Evolutionary conservation across 37 sponge, comb jelly and placozoan genomes (phyloP), one percentile per base, ranked within the genome.

Genomic region (Cliona cf. orientalis): DNA sequence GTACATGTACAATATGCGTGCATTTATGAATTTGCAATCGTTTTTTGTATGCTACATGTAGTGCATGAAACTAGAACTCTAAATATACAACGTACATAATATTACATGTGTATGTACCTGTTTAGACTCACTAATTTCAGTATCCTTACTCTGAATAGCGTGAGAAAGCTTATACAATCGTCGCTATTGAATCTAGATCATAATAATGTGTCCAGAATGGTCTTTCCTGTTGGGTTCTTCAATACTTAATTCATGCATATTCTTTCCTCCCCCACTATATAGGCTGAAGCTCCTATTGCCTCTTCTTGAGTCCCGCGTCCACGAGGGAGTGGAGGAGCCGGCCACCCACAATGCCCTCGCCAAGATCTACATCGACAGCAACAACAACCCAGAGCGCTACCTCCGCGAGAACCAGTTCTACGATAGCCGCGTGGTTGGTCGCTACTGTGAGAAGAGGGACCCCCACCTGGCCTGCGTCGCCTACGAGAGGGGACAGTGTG

Each of bases 331-430:
- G n/a, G 81, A 87, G 53, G 99, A 98, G 70, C 93, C 96, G 0
- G 99, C 99, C 71, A 98, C 99, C 9, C 99, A 98, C 85, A 98
- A 98, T 71, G 99, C 99, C 41, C 88, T 98, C 64, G 99, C 99
- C 29, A 98, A 98, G 91, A 96, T 98, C 87, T 98, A 98, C 94
- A 98, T 98, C 40, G 99, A 98, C 81, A 87, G 89, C 56, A 98
- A 98, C 89, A 98, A 98, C 89, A 98, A 98, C 58, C 99, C 99
- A 9, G 99, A 98, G 84, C 66, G 99, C 41, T 98, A 92, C 89
- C 93, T 98, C 42, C 69, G 93, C 6, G 99, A 98, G 86, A 98
- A 98, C 80, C 93, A 94, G 85, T 98, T 86, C 92, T 98, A 98
- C 71, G 99, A 98, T 70, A 96, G 97, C 67, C 81, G 73, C 4